Percentiles rank a stretch among this genome's conserved stretches.
Conservation (phyloP, 1,140 invertebrate genomes). For the Drosophila sturtevanti region DNA sequence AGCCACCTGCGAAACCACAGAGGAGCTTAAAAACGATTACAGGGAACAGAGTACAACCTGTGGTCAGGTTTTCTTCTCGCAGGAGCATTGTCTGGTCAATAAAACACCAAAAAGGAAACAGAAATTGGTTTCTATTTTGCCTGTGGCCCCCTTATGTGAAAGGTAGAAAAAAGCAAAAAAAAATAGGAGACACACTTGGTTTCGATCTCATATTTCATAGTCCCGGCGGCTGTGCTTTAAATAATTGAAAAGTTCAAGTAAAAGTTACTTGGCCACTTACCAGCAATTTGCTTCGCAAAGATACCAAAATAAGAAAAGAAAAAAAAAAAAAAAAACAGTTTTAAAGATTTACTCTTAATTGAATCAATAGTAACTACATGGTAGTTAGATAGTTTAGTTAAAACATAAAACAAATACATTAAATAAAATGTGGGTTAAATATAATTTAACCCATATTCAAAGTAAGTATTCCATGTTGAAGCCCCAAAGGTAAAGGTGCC, state of each 20-base stretch:
- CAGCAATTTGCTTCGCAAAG: slow-evolving; percentile 2
- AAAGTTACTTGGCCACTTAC: slow-evolving; percentile 12
- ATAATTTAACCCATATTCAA: neutral
- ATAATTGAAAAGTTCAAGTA: slow-evolving; percentile 22
- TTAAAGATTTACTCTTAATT: neutral
- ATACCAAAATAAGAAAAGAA: neutral
- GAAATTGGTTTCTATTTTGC: slow-evolving; percentile 12
- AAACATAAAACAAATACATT: neutral
- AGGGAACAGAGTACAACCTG: slow-evolving; percentile 17
- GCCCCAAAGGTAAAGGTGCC: neutral
- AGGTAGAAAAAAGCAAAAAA: slow-evolving; percentile 36
- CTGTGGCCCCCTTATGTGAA: slow-evolving; percentile 37
- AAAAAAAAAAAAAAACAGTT: neutral
- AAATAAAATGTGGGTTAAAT: neutral
- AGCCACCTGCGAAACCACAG: slow-evolving; percentile 43
- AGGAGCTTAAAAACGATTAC: neutral
- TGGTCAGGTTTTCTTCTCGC: slow-evolving; percentile 38
- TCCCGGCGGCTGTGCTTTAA: neutral
- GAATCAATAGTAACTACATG: too few relatives aligned
- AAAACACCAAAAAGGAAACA: slow-evolving; percentile 1
- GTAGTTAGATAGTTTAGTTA: neutral
- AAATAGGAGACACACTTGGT: slow-evolving; percentile 7
- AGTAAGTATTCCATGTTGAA: neutral
- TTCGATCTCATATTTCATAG: slow-evolving; percentile 47
- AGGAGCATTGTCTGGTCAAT: slow-evolving; percentile 14